Conservation (phyloP, 2,888 invertebrate genomes). For the Erynnis tages region DNA sequence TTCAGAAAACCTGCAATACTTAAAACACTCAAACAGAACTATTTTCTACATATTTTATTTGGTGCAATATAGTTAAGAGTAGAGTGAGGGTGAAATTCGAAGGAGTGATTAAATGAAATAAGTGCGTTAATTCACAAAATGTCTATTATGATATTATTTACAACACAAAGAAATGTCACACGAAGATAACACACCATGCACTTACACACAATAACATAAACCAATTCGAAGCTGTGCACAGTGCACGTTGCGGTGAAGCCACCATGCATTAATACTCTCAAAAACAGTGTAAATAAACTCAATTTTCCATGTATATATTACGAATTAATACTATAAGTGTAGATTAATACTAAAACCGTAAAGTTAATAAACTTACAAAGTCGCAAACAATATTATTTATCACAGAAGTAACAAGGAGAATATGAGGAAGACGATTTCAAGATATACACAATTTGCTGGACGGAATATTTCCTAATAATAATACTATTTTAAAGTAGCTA, state of each 20-base stretch:
- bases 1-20: too few species aligned
- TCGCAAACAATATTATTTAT: slow-evolving; percentile 42
- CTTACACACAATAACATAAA: slow-evolving; percentile 69
- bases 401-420: slow-evolving; percentile 54
- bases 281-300: slow-evolving; percentile 36
- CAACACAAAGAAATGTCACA: slow-evolving; percentile 63
- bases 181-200: slow-evolving; percentile 80
- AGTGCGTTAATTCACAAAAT: slow-evolving; percentile 76
- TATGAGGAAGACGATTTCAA: slow-evolving; percentile 56
- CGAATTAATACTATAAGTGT: slow-evolving; percentile 24
- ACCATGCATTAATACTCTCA: slow-evolving; percentile 55
- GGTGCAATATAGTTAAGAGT: slow-evolving; percentile 50
- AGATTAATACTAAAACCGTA: slow-evolving; percentile 39
- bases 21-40: too few species aligned
- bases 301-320: slow-evolving; percentile 34
- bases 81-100: slow-evolving; percentile 59
- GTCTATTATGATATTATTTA: slow-evolving; percentile 78
- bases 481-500: slow-evolving; percentile 6
- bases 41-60: slow-evolving; percentile 36
- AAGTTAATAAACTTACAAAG: slow-evolving; percentile 19
- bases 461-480: slow-evolving; percentile 45
- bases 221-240: slow-evolving; percentile 72
- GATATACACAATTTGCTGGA: slow-evolving; percentile 46
- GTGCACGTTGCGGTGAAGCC: slow-evolving; percentile 71
- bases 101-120: slow-evolving; percentile 74